A percentile compares a stretch with the other conserved stretches of the same genome.
Conservation (phyloP, 2,888 invertebrate species). For the Microplitis deprimator region DNA sequence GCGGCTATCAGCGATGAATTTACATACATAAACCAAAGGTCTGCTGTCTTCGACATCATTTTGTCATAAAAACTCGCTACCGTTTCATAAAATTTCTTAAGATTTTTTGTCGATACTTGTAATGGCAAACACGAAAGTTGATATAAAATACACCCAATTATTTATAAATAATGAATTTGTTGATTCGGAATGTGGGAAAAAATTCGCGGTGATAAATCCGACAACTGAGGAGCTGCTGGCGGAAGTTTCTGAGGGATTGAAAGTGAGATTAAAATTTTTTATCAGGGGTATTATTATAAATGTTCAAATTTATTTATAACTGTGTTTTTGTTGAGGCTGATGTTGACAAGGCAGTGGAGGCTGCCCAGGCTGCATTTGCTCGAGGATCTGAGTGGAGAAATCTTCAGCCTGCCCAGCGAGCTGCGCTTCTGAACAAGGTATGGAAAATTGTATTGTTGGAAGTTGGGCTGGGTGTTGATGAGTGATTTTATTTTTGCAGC, state of each 20-base stretch:
- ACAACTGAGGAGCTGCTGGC: slow-evolving; percentile 72
- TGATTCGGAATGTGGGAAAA: slow-evolving; percentile 83
- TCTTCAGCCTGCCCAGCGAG: slow-evolving; percentile 75
- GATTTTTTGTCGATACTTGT: no score
- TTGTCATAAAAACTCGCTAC: no score
- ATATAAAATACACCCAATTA: slow-evolving; percentile 73
- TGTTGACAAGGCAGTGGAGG: slow-evolving; percentile 72
- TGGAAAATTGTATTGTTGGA: slow-evolving; percentile 8
- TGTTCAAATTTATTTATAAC: neutral
- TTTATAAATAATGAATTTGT: slow-evolving; percentile 89
- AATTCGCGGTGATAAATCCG: slow-evolving; percentile 76
- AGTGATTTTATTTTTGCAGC: slow-evolving; percentile 53
- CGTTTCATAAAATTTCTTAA: no score
- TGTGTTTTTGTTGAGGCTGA: slow-evolving; percentile 65
- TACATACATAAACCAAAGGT: no score
- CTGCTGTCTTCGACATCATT: no score
- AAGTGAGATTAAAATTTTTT: slow-evolving; percentile 60
- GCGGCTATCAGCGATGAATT: no score
- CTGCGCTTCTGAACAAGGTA: slow-evolving; percentile 59
- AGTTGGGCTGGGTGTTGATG: neutral
- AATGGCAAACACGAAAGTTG: neutral
- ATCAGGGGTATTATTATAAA: no score
- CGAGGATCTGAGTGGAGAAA: slow-evolving; percentile 74
- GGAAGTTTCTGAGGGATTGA: slow-evolving; percentile 74
- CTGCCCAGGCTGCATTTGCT: slow-evolving; percentile 73